These are phyloP conservation scores for Anas georgica DNA, from an alignment of 2,797 vertebrate genomes.

Conservation along the genomic window DNA sequence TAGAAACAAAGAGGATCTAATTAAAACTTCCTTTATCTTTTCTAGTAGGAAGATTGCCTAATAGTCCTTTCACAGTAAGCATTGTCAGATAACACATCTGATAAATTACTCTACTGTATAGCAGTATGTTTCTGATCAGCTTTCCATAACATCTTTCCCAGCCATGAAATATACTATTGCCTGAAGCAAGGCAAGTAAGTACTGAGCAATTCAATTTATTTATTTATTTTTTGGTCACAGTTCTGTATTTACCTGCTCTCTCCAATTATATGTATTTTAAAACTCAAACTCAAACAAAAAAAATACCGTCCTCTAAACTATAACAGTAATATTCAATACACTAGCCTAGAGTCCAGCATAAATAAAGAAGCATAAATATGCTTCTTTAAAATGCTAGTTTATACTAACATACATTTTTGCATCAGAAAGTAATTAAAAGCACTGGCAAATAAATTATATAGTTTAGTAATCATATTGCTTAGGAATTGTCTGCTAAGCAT, in stretches of 20 bases:
- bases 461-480: background rate
- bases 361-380: background rate
- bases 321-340: background rate
- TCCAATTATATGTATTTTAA: background rate
- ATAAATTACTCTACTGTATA: background rate
- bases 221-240: background rate
- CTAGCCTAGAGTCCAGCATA: background rate
- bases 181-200: background rate
- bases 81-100: background rate
- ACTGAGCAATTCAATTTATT: background rate
- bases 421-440: background rate
- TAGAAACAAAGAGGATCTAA: background rate
- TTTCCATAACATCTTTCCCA: background rate
- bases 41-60: background rate
- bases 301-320: background rate
- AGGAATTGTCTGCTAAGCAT: background rate
- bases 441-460: background rate
- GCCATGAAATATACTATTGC: background rate
- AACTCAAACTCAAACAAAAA: background rate
- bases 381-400: background rate
- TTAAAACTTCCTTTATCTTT: background rate
- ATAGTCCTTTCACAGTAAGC: background rate
- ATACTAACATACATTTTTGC: background rate
- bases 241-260: background rate
- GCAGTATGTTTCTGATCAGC: background rate